phyloP scores from a whole-genome alignment of 2,888 invertebrate genomes.

The Lepetodrilus schrolli region DNA sequence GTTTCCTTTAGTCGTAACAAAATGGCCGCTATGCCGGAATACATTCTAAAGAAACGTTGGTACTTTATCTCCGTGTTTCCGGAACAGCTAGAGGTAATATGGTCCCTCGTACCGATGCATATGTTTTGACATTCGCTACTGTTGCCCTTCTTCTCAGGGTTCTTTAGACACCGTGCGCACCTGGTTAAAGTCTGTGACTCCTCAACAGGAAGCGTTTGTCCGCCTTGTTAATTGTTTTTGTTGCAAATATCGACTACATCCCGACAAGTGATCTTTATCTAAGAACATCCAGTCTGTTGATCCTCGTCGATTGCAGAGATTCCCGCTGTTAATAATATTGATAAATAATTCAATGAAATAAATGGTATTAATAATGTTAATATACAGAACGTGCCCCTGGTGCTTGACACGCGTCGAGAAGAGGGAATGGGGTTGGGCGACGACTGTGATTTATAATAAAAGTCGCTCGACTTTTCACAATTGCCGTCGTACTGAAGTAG shows the following conservation, averaged over 20 bases:
- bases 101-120: too few species aligned
- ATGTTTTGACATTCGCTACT: too few species aligned
- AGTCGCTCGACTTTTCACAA: slow-evolving; percentile 1
- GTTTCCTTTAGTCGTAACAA: too few species aligned
- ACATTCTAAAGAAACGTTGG: too few species aligned
- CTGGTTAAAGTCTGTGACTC: too few species aligned
- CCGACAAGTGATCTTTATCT: not conserved
- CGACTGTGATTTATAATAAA: not conserved
- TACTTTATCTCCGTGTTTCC: too few species aligned
- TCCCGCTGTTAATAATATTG: slow-evolving; percentile 19
- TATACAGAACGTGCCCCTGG: not conserved
- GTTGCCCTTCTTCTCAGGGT: too few species aligned
- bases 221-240: not conserved
- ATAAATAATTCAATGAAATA: not conserved
- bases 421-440: not conserved
- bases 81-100: too few species aligned
- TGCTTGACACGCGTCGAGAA: slow-evolving; percentile 15
- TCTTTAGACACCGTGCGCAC: too few species aligned
- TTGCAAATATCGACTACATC: not conserved
- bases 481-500: not conserved
- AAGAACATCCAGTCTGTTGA: not conserved
- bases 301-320: not conserved
- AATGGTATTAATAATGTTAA: not conserved
- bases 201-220: too few species aligned
- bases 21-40: too few species aligned